Conservation (phyloP, 2,797 vertebrate species). For the Jordanella pulchra region DNA sequence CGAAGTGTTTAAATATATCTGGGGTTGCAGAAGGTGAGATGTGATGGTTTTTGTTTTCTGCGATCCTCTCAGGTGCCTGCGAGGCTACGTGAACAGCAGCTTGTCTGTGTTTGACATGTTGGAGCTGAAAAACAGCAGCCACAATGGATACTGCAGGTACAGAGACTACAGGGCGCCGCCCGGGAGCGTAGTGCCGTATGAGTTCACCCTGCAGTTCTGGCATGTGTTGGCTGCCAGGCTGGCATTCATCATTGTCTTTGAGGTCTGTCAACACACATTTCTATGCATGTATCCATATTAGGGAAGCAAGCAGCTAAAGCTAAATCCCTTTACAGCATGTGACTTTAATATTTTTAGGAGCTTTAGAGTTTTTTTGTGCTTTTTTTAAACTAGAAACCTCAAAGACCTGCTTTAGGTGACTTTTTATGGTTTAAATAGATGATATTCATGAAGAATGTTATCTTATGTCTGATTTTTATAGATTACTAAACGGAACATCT, state of each 20-base stretch:
- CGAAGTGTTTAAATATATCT: background rate
- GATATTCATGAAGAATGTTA: conserved; percentile 1
- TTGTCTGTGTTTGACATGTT: conserved; percentile 93
- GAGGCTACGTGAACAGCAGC: conserved; percentile 96
- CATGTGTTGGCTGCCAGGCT: conserved; percentile 94
- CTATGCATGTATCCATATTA: conserved; percentile 14
- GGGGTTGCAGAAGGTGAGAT: background rate
- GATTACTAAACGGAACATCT: background rate
- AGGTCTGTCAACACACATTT: conserved; percentile 81
- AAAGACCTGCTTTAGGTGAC: background rate
- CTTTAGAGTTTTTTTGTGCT: conserved; percentile 5
- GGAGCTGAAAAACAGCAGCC: conserved; percentile 81
- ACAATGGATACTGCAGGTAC: conserved; percentile 90
- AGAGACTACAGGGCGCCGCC: conserved; percentile 95
- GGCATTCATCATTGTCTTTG: conserved; percentile 98
- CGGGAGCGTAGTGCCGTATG: conserved; percentile 90
- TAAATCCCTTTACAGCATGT: conserved; percentile 20
- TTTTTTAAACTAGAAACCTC: conserved; percentile 16
- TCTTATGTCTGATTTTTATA: conserved; percentile 4
- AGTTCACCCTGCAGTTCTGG: conserved; percentile 98
- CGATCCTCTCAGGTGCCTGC: conserved; percentile 84
- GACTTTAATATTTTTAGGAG: conserved; percentile 18
- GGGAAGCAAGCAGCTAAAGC: conserved; percentile 17
- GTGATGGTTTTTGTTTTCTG: conserved; percentile 13
- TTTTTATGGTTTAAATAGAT: conserved; percentile 23